Evolutionary conservation across 2,113 vertebrate species (phyloP).

Genomic region (Haplochromis burtoni): DNA sequence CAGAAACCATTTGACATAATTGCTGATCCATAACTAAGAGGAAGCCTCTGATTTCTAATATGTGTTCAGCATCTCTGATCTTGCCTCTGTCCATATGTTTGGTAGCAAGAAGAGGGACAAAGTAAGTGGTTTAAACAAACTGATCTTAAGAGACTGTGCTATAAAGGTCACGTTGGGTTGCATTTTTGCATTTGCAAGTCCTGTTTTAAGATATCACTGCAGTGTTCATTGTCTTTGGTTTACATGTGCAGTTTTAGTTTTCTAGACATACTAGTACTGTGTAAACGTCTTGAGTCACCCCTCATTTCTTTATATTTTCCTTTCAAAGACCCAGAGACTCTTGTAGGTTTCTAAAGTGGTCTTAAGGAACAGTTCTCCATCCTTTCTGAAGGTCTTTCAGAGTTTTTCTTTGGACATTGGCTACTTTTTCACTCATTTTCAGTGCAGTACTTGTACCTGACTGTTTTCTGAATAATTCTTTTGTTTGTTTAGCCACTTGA

Average conservation of each 20-base stretch:
- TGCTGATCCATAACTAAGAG: background rate
- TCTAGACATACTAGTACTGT: background rate
- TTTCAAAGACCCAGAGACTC: background rate
- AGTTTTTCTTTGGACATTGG: background rate
- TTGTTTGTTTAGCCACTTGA: background rate
- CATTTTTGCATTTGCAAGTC: background rate
- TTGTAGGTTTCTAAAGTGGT: background rate
- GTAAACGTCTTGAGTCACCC: rapidly evolving
- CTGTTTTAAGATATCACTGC: background rate
- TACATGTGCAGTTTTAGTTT: background rate
- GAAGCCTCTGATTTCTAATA: background rate
- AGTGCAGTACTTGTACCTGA: background rate
- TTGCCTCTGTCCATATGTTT: background rate
- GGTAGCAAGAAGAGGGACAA: background rate
- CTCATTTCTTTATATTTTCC: background rate
- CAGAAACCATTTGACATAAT: conserved; percentile 6
- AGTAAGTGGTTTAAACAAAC: background rate
- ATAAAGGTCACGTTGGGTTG: background rate
- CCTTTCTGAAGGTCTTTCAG: background rate
- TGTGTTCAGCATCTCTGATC: background rate
- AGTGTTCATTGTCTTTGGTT: background rate
- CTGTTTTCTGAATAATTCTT: background rate
- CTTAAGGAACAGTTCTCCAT: background rate
- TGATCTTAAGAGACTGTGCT: background rate
- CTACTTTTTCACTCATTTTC: background rate